phyloP scores from a whole-genome alignment of 2,113 vertebrate species.

The Egretta garzetta region DNA sequence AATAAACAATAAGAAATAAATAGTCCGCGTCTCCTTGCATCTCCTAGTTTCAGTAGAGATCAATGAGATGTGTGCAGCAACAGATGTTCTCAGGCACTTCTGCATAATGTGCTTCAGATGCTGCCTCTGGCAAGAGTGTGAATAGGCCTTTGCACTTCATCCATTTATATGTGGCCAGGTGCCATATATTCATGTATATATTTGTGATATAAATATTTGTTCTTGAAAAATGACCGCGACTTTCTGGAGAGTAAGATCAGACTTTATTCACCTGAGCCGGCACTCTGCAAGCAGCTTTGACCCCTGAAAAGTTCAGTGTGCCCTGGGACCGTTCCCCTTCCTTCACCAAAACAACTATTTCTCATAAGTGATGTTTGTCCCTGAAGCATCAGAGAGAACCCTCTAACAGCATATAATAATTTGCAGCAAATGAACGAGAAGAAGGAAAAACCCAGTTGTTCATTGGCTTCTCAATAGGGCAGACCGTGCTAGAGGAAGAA shows the following conservation, averaged over 20 bases:
- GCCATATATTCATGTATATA: neutral
- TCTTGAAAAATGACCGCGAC: neutral
- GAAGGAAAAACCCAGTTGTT: fast-evolving
- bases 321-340: neutral
- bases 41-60: neutral
- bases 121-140: neutral
- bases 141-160: neutral
- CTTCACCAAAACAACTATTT: neutral
- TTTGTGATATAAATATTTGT: neutral
- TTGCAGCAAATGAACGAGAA: neutral
- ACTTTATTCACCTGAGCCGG: neutral
- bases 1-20: neutral
- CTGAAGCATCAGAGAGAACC: neutral
- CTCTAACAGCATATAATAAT: neutral
- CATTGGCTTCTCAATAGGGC: neutral
- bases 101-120: neutral
- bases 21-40: neutral
- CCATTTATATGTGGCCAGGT: neutral
- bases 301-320: neutral
- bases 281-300: neutral
- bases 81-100: neutral
- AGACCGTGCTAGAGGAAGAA: neutral
- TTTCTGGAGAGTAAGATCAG: neutral
- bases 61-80: neutral
- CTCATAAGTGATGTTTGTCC: neutral